Base-by-base conservation (phyloP, 2,888 invertebrate genomes). In the Dendrolimus pini region DNA sequence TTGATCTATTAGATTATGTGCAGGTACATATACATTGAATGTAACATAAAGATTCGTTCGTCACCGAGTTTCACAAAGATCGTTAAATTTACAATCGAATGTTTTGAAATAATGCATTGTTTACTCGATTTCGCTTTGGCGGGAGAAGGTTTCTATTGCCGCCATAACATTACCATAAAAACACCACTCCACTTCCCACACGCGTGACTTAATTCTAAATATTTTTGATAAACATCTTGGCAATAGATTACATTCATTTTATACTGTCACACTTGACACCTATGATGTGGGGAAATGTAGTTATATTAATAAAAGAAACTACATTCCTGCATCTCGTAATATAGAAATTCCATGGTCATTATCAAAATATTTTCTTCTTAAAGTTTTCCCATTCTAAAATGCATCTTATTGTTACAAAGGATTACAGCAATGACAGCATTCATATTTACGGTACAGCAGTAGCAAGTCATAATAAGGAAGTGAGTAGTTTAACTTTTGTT, bases 121-220 rank as follows among this genome's bases (percentile, higher is more conserved):
- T 80, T 71, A 60, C 69, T 70, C 68, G 75, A 74, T 78, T 77
- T 78, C 70, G 74, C 72, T 69, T 61, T 68, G 68, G 60, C 65
- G 62, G 63, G 66, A 68, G 69, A 69, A 67, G 68, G 71, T 75
- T 76, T 74, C 77, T 76, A 75, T 73, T 66, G 69, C 68, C 73
- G 77, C 74, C 77, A 82, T 82, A 80, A 80, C 75, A 83, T 83
- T 80, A 77, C 78, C 78, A 82, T 84, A 82, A 82, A 81, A 82
- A 78, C 69, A 69, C 75, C 73, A 66, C 78, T 74, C 67, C 66
- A 70, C 75, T 62, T 67, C 80, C 80, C 78, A 83, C 80, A 76
- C 74, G 69, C 79, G 78, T 81, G 83, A 80, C 80, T 80, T 75
- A 79, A 82, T 75, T 76, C 80, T 70, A 80, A 82, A 85, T 78